These are phyloP conservation scores for Pogoniulus pusillus DNA, from an alignment of 2,797 vertebrate genomes.

Conservation along the genomic window DNA sequence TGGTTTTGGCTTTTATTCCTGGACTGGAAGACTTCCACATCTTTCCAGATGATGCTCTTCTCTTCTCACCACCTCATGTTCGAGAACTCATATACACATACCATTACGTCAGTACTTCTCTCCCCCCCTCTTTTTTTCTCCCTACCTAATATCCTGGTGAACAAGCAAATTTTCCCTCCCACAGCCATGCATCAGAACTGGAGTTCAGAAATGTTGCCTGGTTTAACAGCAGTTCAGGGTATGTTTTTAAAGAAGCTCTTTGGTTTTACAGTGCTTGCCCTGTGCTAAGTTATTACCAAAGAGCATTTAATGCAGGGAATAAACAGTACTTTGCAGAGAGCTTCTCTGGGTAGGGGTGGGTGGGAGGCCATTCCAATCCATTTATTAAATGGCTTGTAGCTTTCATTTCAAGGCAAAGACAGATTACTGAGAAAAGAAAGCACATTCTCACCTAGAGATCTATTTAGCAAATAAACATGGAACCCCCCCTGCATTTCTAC, in stretches of 20 bases:
- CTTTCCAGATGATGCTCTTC: neutral
- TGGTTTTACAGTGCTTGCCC: neutral
- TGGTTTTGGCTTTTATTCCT: neutral
- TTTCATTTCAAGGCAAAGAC: slow-evolving; percentile 25
- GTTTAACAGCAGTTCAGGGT: neutral
- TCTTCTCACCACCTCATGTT: neutral
- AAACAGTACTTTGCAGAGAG: neutral
- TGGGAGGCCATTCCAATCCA: neutral
- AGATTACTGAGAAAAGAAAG: slow-evolving; percentile 18
- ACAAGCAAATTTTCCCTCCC: neutral
- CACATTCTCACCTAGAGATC: neutral
- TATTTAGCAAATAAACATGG: neutral
- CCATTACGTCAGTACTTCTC: neutral
- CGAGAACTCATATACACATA: neutral
- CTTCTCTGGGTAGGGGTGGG: neutral
- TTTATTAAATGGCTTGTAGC: slow-evolving; percentile 2
- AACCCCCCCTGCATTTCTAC: neutral
- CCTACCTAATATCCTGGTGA: neutral
- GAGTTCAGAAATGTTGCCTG: neutral
- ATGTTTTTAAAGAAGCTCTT: neutral
- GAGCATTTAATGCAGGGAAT: neutral
- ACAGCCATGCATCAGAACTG: neutral
- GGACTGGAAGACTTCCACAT: neutral
- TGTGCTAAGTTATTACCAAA: neutral
- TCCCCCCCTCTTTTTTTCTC: neutral